Evolutionary conservation across 2,797 vertebrate species (phyloP).

Genomic region (Semotilus atromaculatus): DNA sequence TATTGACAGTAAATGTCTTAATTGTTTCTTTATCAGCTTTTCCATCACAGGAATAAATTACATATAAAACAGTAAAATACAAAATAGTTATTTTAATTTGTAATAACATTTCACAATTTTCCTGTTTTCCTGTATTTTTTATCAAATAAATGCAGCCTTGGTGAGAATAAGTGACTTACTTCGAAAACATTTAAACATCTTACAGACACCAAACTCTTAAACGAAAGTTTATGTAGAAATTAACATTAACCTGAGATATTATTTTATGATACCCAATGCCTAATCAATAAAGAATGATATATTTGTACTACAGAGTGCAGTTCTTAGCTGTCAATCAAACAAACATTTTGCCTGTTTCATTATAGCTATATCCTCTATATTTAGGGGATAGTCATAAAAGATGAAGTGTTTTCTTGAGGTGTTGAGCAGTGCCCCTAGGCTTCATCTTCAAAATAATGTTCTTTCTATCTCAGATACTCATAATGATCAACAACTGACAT

Average conservation of each 20-base stretch:
- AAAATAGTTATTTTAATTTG: too few relatives aligned
- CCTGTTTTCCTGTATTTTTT: too few relatives aligned
- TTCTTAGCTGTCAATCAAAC: constrained; percentile 3
- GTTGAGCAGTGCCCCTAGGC: background rate
- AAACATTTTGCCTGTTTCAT: background rate
- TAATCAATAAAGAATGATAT: background rate
- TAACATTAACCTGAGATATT: background rate
- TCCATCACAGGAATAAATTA: background rate
- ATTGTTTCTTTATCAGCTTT: background rate
- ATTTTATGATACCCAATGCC: background rate
- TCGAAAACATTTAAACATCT: background rate
- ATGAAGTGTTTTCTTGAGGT: background rate
- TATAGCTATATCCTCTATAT: background rate
- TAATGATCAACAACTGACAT: constrained; percentile 45
- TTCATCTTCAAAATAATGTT: constrained; percentile 24
- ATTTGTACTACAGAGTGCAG: background rate
- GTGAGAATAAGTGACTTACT: background rate
- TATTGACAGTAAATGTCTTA: background rate
- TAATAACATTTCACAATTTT: too few relatives aligned
- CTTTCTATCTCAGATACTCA: background rate
- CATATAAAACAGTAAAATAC: background rate
- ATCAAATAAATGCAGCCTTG: background rate
- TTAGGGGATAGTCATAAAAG: background rate
- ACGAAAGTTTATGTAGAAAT: background rate
- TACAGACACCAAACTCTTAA: background rate